Evolutionary conservation across 2,888 invertebrate species (phyloP).

Genomic region (Agrotis ipsilon): DNA sequence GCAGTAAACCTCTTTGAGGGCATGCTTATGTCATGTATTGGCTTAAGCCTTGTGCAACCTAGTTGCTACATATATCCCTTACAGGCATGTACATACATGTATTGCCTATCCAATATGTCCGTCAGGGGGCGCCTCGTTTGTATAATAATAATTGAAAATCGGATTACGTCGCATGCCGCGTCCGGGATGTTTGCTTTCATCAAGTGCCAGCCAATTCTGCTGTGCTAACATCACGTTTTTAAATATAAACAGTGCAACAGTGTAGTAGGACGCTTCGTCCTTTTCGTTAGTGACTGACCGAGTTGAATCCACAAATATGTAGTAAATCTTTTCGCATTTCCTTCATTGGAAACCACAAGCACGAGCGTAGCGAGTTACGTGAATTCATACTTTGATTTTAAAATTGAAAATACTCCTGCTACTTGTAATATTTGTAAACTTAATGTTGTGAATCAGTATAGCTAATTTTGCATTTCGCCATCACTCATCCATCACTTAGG

Average conservation of each 20-base stretch:
- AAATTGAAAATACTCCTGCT: too few relatives aligned
- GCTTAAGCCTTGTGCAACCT: conserved; percentile 7
- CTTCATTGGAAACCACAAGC: too few relatives aligned
- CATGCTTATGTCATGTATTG: neutral
- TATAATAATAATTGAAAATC: conserved; percentile 82
- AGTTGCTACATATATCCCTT: neutral
- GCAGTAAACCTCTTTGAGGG: too few relatives aligned
- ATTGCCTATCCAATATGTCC: conserved; percentile 53
- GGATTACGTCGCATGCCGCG: conserved; percentile 73
- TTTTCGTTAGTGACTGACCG: conserved; percentile 15
- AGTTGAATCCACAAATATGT: conserved; percentile 4
- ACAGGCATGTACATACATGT: conserved; percentile 25
- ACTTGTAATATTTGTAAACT: too few relatives aligned
- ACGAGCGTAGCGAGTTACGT: too few relatives aligned
- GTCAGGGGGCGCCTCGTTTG: conserved; percentile 67
- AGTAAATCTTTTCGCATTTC: neutral
- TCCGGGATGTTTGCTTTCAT: conserved; percentile 76
- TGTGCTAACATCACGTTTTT: conserved; percentile 64
- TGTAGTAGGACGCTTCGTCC: neutral
- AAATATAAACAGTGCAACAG: conserved; percentile 41
- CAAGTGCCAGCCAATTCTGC: conserved; percentile 71
- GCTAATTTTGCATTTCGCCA: too few relatives aligned
- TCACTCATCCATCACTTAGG: too few relatives aligned
- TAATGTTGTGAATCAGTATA: too few relatives aligned
- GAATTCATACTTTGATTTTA: too few relatives aligned